A percentile compares a stretch with the other conserved stretches of the same genome.
Evolutionary conservation across 2,888 invertebrate species (phyloP).

Genomic region (Pachliopta kotzebuea): DNA sequence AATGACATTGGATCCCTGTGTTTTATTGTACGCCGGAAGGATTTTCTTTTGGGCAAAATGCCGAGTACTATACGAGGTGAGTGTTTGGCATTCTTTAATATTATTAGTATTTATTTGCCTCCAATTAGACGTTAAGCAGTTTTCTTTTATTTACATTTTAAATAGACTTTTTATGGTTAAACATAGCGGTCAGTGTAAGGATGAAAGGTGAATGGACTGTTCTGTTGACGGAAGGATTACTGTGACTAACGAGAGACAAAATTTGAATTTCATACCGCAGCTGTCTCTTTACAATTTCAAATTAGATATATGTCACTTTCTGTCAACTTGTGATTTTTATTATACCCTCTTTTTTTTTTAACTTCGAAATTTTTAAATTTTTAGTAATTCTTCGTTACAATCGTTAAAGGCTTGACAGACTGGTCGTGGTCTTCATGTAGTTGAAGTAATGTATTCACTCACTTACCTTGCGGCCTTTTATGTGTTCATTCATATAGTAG

Average conservation of each 20-base stretch:
- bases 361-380: background rate
- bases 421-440: too few relatives aligned
- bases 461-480: too few relatives aligned
- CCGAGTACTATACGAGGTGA: constrained; percentile 78
- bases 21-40: constrained; percentile 44
- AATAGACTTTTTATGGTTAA: constrained; percentile 17
- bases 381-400: background rate
- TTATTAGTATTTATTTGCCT: constrained; percentile 6
- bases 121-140: background rate
- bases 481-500: too few relatives aligned
- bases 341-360: background rate
- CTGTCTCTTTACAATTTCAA: constrained; percentile 44
- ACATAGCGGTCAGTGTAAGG: constrained; percentile 29
- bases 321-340: constrained; percentile 32
- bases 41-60: constrained; percentile 61
- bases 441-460: too few relatives aligned
- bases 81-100: constrained; percentile 34
- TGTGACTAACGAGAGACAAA: constrained; percentile 39
- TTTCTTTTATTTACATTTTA: constrained; percentile 6
- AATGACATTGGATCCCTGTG: constrained; percentile 43
- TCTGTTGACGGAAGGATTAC: constrained; percentile 55
- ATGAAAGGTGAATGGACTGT: constrained; percentile 52
- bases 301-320: constrained; percentile 47
- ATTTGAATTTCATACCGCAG: constrained; percentile 56
- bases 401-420: background rate